Conservation (phyloP, 2,888 invertebrate species). For the Dolomedes plantarius region DNA sequence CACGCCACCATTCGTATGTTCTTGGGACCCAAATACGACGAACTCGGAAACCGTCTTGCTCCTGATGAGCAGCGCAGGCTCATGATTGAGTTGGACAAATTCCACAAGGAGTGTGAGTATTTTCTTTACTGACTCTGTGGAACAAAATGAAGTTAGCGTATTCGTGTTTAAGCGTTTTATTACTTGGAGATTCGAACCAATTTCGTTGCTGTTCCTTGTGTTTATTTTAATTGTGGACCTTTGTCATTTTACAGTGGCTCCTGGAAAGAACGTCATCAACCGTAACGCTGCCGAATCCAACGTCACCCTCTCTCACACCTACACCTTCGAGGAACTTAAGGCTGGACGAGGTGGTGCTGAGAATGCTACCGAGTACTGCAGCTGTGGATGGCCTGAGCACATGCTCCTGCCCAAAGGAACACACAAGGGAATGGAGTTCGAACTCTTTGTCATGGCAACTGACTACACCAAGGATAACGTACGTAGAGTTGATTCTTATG, state of each 20-base stretch:
- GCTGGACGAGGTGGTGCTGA: slow-evolving; percentile 56
- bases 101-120: slow-evolving; percentile 81
- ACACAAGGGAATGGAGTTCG: slow-evolving; percentile 82
- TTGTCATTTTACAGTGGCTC: slow-evolving; percentile 79
- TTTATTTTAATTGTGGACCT: too few species aligned
- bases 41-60: slow-evolving; percentile 82
- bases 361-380: slow-evolving; percentile 82
- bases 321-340: slow-evolving; percentile 84
- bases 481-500: too few species aligned
- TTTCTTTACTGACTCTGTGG: too few species aligned
- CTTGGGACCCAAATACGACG: slow-evolving; percentile 83
- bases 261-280: slow-evolving; percentile 80
- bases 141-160: too few species aligned
- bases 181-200: too few species aligned
- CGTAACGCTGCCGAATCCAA: slow-evolving; percentile 84
- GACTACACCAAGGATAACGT: slow-evolving; percentile 84
- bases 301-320: slow-evolving; percentile 88
- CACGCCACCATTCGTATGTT: slow-evolving; percentile 84
- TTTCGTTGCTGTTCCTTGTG: too few species aligned
- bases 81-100: slow-evolving; percentile 86
- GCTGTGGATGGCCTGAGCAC: slow-evolving; percentile 92
- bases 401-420: slow-evolving; percentile 86
- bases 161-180: too few species aligned
- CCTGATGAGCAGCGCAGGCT: slow-evolving; percentile 82
- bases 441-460: slow-evolving; percentile 87